These are phyloP conservation scores for Sprattus sprattus DNA, from an alignment of 2,113 vertebrate species.

Conservation along the genomic window DNA sequence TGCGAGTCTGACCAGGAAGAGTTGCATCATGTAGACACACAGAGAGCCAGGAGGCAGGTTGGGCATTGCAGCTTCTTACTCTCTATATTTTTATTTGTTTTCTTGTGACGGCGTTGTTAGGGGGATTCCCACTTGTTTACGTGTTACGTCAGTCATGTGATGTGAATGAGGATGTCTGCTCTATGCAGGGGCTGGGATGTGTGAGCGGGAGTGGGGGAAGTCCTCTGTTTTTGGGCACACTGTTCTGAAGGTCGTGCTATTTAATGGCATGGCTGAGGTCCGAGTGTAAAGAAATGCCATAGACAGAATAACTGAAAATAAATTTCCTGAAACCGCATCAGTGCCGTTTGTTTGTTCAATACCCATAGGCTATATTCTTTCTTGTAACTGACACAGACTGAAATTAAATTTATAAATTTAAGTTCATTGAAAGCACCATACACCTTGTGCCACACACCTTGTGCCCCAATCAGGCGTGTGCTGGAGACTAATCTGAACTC, in stretches of 20 bases:
- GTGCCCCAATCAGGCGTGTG: not conserved
- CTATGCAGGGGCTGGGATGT: not conserved
- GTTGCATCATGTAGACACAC: constrained; percentile 73
- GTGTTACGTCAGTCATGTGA: not conserved
- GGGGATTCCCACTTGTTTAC: not conserved
- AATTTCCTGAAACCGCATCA: not conserved
- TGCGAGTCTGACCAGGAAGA: constrained; percentile 66
- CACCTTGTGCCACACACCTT: not conserved
- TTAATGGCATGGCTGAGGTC: not conserved
- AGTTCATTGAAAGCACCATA: not conserved
- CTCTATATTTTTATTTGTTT: not conserved
- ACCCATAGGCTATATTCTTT: not conserved
- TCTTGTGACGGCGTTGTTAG: not conserved
- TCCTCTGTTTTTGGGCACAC: not conserved
- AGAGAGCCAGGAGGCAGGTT: constrained; percentile 84
- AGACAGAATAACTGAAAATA: not conserved
- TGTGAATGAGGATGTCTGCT: not conserved
- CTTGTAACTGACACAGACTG: not conserved
- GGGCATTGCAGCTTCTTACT: not conserved
- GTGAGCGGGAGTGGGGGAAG: not conserved
- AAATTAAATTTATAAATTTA: not conserved
- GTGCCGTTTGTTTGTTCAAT: not conserved
- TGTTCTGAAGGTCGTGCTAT: not conserved
- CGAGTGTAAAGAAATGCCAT: not conserved
- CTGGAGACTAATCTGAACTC: not conserved